A percentile compares a stretch with the other conserved stretches of the same genome.
Conservation (phyloP, 2,888 invertebrate species). For the Tiphia femorata region DNA sequence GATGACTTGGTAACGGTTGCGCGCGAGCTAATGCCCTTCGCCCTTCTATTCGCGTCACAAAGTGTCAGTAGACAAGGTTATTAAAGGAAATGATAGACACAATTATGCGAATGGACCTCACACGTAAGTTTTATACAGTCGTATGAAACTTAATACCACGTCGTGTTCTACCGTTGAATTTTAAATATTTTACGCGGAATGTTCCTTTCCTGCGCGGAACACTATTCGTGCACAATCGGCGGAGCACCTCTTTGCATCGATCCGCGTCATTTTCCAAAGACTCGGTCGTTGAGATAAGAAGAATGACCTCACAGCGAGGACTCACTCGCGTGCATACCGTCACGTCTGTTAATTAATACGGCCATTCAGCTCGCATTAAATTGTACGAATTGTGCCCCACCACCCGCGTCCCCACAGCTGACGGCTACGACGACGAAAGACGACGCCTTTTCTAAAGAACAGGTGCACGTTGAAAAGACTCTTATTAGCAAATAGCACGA, state of each 20-base stretch:
- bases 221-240: no score
- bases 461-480: slow-evolving; percentile 50
- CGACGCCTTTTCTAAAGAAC: slow-evolving; percentile 43
- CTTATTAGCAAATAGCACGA: slow-evolving; percentile 50
- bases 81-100: slow-evolving; percentile 53
- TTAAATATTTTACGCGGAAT: no score
- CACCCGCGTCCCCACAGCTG: background rate
- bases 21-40: slow-evolving; percentile 16
- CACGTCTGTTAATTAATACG: slow-evolving; percentile 56
- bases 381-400: slow-evolving; percentile 48
- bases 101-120: slow-evolving; percentile 34
- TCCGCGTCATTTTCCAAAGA: background rate
- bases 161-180: no score
- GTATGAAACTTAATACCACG: no score
- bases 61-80: slow-evolving; percentile 38
- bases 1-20: slow-evolving; percentile 38
- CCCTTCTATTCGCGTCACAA: slow-evolving; percentile 16
- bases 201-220: slow-evolving; percentile 9
- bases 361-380: slow-evolving; percentile 55
- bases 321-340: slow-evolving; percentile 7
- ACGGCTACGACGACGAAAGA: background rate
- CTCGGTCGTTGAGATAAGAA: background rate
- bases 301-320: background rate
- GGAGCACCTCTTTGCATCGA: no score
- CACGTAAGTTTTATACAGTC: no score